Base-by-base conservation (phyloP, 2,888 invertebrate species). In the Chironomus riparius region DNA sequence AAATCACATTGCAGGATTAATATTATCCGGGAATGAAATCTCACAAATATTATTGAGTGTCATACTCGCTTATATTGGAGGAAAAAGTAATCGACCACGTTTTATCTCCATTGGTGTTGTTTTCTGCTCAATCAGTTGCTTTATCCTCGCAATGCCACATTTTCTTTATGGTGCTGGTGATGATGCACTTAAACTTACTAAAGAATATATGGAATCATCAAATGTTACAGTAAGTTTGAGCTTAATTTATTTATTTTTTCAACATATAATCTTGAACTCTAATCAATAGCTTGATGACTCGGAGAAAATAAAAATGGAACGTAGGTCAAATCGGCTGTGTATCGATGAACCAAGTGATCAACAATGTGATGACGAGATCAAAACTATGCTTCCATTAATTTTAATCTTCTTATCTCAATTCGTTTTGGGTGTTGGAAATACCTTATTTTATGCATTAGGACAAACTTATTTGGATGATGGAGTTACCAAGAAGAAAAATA, bases 381-480 rank as follows among this genome's bases (percentile, higher is more conserved):
- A 85, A 68, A 84, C 85, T 21, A 84, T 87, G 47, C 81, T 88
- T 22, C 89, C 89, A 0, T 82, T 89, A 61, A 80, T 89, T 6
- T 81, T 90, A 50, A 87, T 91, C 77, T 88, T 90, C 79, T 79
- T 89, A 62, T 90, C 90, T 0, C 90, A 90, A 81, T 89, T 90
- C 80, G 87, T 91, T 68, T 86, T 89, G 69, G 90, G 90, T 13
- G 87, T 90, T 76, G 90, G 90, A 13, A 88, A 89, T 77, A 88
- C 89, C 1, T 81, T 90, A 47, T 90, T 89, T 81, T 90, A 87
- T 80, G 87, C 88, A 0, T 82, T 91, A 62, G 90, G 90, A 0
- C 88, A 90, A 80, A 87, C 90, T 0, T 91, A 90, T 80, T 81
- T 90, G 78, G 91, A 91, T 80, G 91, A 91, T 79, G 90, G 90